A percentile compares a stretch with the other conserved stretches of the same genome.
These are phyloP conservation scores for Gryllus bimaculatus DNA, from an alignment of 1,140 invertebrate genomes.

Conservation along the genomic window DNA sequence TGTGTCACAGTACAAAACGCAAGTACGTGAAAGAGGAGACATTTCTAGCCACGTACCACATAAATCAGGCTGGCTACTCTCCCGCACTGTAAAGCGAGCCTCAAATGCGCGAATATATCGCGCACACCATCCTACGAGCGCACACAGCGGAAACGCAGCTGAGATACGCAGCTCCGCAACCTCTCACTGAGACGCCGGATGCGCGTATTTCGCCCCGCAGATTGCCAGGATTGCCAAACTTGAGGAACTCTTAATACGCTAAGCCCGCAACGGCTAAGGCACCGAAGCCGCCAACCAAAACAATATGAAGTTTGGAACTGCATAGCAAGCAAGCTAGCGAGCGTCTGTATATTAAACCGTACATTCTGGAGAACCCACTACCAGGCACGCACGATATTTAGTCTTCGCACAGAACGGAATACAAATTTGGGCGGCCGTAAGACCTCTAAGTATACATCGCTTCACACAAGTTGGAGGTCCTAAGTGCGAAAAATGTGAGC, in stretches of 20 bases:
- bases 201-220: neutral
- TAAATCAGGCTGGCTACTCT: no score
- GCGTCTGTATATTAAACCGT: neutral
- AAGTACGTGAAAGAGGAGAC: no score
- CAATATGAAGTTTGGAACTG: neutral
- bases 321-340: neutral
- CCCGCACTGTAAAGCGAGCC: no score
- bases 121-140: no score
- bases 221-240: neutral
- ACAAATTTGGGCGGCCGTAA: neutral
- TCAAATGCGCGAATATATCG: no score
- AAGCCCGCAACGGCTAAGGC: neutral
- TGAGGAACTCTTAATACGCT: neutral
- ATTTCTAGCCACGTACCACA: no score
- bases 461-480: no score
- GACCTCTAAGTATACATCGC: no score
- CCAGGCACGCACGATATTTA: neutral
- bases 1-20: no score
- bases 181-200: neutral
- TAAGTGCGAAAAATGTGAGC: no score
- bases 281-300: neutral
- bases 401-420: neutral
- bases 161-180: neutral
- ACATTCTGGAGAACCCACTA: neutral
- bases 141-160: no score